Percentiles rank a stretch among this genome's conserved stretches.
These are phyloP conservation scores for Acrossocheilus fasciatus DNA, from an alignment of 2,797 vertebrate species.

Conservation along the genomic window DNA sequence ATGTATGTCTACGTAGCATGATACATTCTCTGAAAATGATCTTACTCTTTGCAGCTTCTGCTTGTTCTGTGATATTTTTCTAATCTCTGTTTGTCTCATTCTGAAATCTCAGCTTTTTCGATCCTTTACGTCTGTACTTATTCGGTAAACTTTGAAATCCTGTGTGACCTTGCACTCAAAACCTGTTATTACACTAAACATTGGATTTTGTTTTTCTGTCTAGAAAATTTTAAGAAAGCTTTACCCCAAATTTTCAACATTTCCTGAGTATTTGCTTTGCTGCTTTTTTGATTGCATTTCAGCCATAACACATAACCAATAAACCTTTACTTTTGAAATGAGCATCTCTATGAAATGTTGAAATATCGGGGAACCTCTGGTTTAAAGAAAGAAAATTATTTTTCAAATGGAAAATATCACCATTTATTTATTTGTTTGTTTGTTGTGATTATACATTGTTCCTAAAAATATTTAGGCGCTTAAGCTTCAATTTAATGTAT, in stretches of 20 bases:
- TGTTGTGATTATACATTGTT: background rate
- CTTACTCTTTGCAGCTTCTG: constrained; percentile 10
- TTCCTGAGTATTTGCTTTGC: background rate
- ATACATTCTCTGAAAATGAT: background rate
- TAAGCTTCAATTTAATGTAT: background rate
- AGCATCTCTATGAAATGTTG: background rate
- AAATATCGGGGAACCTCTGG: constrained; percentile 9
- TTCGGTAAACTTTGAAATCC: constrained; percentile 9
- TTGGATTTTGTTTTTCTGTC: background rate
- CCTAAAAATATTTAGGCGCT: background rate
- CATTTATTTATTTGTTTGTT: background rate
- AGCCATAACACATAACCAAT: background rate
- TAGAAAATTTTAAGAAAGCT: constrained; percentile 8
- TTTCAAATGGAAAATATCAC: background rate
- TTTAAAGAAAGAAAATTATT: background rate
- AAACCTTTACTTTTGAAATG: background rate
- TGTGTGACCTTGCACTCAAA: background rate
- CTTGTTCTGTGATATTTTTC: constrained; percentile 13
- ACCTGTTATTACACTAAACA: constrained; percentile 9
- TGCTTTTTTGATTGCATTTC: background rate
- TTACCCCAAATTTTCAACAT: constrained; percentile 33
- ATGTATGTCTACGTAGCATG: constrained; percentile 29
- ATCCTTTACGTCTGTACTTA: constrained; percentile 21
- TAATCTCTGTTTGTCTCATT: background rate
- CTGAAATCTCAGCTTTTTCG: background rate